Conservation (phyloP, 2,888 invertebrate genomes). For the Lasioglossum oenotherae region DNA sequence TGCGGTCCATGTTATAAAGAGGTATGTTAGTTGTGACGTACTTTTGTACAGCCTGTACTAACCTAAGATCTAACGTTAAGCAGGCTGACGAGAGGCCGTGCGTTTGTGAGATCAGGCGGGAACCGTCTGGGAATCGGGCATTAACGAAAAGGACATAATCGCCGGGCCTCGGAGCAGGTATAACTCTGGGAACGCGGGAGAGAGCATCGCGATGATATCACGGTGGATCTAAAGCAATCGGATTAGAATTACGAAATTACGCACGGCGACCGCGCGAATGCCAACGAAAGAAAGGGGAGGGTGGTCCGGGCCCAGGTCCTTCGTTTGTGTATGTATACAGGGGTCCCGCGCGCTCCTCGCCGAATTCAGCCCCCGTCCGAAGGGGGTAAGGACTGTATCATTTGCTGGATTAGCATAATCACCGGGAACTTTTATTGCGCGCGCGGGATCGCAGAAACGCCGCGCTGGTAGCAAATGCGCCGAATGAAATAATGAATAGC, state of each 20-base stretch:
- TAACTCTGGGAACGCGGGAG: constrained; percentile 43
- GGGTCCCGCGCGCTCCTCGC: constrained; percentile 54
- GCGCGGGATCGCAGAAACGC: constrained; percentile 65
- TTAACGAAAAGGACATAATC: constrained; percentile 46
- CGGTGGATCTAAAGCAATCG: constrained; percentile 39
- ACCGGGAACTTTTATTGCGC: constrained; percentile 82
- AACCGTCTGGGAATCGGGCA: constrained; percentile 1
- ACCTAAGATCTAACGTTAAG: neutral
- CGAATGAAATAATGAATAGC: constrained; percentile 84
- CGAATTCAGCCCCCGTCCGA: constrained; percentile 35
- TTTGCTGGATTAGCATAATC: constrained; percentile 84
- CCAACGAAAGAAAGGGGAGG: neutral
- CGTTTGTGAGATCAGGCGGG: neutral
- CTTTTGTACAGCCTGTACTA: neutral
- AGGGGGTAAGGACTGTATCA: constrained; percentile 76
- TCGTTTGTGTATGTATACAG: neutral
- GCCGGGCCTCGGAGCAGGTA: constrained; percentile 21
- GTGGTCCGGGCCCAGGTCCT: neutral
- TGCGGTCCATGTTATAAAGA: too few relatives aligned
- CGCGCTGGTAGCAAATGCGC: constrained; percentile 82
- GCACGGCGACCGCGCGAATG: constrained; percentile 19
- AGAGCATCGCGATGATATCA: constrained; percentile 37
- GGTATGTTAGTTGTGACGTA: neutral
- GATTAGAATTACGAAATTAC: constrained; percentile 64
- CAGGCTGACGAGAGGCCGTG: neutral